Percentiles rank a stretch among this genome's conserved stretches.
These are phyloP conservation scores for Morone chrysops DNA, from an alignment of 2,113 vertebrate genomes.

Conservation along the genomic window DNA sequence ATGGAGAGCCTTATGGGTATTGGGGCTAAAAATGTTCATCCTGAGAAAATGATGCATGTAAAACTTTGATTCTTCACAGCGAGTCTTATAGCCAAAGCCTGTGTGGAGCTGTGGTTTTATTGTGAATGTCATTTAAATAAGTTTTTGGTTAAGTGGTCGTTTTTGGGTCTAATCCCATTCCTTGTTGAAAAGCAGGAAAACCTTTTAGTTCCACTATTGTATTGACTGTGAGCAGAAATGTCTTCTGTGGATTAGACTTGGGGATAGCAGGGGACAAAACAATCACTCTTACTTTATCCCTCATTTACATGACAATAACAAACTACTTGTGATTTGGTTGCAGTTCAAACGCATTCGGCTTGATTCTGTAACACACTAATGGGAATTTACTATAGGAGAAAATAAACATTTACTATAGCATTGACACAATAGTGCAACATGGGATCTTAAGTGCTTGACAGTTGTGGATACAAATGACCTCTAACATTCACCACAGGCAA, in stretches of 20 bases:
- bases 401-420: background rate
- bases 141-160: conserved; percentile 32
- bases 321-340: conserved; percentile 22
- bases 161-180: conserved; percentile 29
- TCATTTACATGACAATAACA: conserved; percentile 56
- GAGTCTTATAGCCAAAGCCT: background rate
- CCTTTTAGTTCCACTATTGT: conserved; percentile 51
- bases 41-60: conserved; percentile 1
- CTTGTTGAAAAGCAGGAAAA: conserved; percentile 38
- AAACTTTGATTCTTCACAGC: conserved; percentile 3
- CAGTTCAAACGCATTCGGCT: conserved; percentile 34
- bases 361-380: conserved; percentile 18
- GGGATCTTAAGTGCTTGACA: background rate
- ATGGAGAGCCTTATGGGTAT: background rate
- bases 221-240: conserved; percentile 42
- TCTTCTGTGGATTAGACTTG: conserved; percentile 47
- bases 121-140: conserved; percentile 12
- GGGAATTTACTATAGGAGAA: background rate
- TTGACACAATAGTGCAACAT: background rate
- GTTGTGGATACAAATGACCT: background rate
- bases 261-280: conserved; percentile 30
- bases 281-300: conserved; percentile 24
- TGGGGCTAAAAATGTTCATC: background rate
- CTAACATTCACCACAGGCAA: background rate
- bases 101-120: background rate